Base-by-base conservation (phyloP, 92 coral and sea anemone genomes). In the Porites rus region DNA sequence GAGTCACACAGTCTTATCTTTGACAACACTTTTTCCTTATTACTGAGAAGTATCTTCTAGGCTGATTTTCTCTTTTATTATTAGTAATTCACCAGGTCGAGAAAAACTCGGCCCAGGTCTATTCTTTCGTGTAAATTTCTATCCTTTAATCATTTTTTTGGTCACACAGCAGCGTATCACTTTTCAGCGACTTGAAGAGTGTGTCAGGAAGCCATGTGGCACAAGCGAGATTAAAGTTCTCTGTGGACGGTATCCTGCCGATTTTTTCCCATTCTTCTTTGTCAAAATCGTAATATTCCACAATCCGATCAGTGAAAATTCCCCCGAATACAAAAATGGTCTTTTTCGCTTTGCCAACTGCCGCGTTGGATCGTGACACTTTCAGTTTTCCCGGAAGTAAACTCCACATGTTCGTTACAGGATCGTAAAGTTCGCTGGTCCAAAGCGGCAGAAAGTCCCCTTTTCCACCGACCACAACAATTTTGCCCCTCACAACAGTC, bases 311-410 rank as follows among this genome's bases (percentile, higher is more conserved):
- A 24, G 73, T 63, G 21, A 19, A 72, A 2, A 46, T 83, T 1
- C 87, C 87, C 1, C 79, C 87, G 24, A 83, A 83, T 64, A 83
- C 80, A 3, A 83, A 83, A 7, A 83, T 54, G 38, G 51, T 83
- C 7, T 64, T 73, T 65, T 73, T 83, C 24, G 65, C 38, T 65
- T 21, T 83, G 18, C 79, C 80, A 2, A 83, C 61, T 62, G 80
- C 87, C 0, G 87, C 87, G 11, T 83, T 65, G 4, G 80, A 83
- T 18, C 87, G 87, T 20, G 73, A 54, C 16, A 83, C 80, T 3
- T 76, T 38, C 18, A 83, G 67, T 51, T 74, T 63, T 31, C 80
- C 80, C 31, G 31, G 61, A 17, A 83, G 79, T 51, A 83, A 65
- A 19, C 31, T 83, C 87, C 87, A 83, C 24, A 46, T 20, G 21